Evolutionary conservation across 1,140 invertebrate species (phyloP), one percentile per base, ranked within the genome.

Genomic region (Agrilus planipennis): DNA sequence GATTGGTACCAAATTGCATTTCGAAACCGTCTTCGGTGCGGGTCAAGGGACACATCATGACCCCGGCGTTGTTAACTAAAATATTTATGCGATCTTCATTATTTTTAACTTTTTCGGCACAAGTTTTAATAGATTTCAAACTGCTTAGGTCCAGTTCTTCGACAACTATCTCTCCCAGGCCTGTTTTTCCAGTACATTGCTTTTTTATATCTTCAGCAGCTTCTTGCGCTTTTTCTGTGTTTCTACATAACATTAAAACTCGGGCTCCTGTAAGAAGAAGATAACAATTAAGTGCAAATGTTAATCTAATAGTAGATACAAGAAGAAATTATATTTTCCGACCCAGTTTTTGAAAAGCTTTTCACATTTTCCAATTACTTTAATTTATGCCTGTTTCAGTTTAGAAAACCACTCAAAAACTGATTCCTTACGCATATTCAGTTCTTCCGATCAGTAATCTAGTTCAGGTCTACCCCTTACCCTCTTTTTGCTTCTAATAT

Each of bases 51-150:
- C 44, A 47, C 5, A 22, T 29, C 41, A 54, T 45, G 0, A 53
- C 25, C 12, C 52, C 52, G 12, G 52, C 52, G 38, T 54, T 54
- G 28, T 54, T 54, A n/a, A 53, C 39, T 9, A 54, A 32, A 1
- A 51, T 29, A 39, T 54, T 34, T 9, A 54, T 42, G 18, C 35
- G 38, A 1, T 30, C 18, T 21, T 51, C 42, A 17, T 32, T 9
- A 4, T 34, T 18, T 21, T 37, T 30, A 17, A 54, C 60, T 27
- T 70, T 63, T 23, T 71, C 57, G 11, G 76, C 79, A 55, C 82
- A 88, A 46, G 75, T 63, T 37, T 73, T 60, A 0, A 90, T 71
- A 19, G 83, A 87, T n/a, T 68, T 63, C 7, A 88, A 60, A 5
- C 76, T 85, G 2, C 66, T 59, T 0, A 90, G 66, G 62, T 89